A percentile compares a stretch with the other conserved stretches of the same genome.
Conservation (phyloP, 1,140 invertebrate species). For the Drosophila malerkotliana region DNA sequence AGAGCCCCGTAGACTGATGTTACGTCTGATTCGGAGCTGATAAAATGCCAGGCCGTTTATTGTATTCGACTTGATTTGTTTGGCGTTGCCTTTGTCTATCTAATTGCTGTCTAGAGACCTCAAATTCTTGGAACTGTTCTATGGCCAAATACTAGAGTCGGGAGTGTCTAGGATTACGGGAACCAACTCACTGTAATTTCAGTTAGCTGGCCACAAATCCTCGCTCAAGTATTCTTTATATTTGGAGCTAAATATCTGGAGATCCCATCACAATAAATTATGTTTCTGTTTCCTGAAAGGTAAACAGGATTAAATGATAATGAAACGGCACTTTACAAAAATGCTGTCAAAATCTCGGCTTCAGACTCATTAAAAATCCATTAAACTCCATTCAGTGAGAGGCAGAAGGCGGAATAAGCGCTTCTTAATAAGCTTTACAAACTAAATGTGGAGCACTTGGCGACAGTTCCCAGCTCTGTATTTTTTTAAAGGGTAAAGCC, state of each 20-base stretch:
- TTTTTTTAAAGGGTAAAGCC: constrained; percentile 28
- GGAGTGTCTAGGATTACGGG: constrained; percentile 35
- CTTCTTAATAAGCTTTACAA: constrained; percentile 76
- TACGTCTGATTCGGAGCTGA: constrained; percentile 55
- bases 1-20: constrained; percentile 30
- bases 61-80: constrained; percentile 47
- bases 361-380: constrained; percentile 79
- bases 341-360: constrained; percentile 69
- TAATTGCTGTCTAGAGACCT: constrained; percentile 31
- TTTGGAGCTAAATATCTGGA: background rate
- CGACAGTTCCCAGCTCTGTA: constrained; percentile 46
- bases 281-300: constrained; percentile 23
- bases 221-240: background rate
- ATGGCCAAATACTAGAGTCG: constrained; percentile 34
- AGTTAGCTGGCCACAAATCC: constrained; percentile 1
- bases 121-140: constrained; percentile 26
- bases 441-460: constrained; percentile 68
- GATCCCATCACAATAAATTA: background rate
- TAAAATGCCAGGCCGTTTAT: constrained; percentile 51
- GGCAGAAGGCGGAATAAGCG: constrained; percentile 16
- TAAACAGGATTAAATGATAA: constrained; percentile 75
- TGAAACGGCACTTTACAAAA: constrained; percentile 63
- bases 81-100: constrained; percentile 39
- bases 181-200: constrained; percentile 30
- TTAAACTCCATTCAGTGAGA: constrained; percentile 48